These are phyloP conservation scores for Ptiloglossa arizonensis DNA, from an alignment of 1,140 invertebrate species.

Conservation along the genomic window DNA sequence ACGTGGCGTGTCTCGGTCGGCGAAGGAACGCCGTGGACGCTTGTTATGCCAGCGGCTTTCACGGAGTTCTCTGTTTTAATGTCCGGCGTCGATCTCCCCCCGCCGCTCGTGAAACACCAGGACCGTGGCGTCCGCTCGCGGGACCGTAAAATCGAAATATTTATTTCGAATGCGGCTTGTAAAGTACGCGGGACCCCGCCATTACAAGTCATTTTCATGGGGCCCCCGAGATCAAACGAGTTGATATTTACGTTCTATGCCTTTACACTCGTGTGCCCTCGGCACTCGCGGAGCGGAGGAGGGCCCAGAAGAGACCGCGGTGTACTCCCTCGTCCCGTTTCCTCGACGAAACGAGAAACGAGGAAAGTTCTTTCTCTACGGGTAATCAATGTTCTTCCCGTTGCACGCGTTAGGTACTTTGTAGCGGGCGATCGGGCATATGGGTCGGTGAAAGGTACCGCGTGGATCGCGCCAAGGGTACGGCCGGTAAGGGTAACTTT, in stretches of 20 bases:
- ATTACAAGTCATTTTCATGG: slow-evolving; percentile 73
- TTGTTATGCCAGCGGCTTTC: slow-evolving; percentile 41
- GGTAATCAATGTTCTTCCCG: background rate
- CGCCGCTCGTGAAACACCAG: slow-evolving; percentile 54
- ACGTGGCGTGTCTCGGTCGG: background rate
- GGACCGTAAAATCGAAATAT: slow-evolving; percentile 74
- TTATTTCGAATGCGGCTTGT: slow-evolving; percentile 73
- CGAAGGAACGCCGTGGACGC: background rate
- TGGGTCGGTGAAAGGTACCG: too few relatives aligned
- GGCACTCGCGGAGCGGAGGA: background rate
- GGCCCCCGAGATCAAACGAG: slow-evolving; percentile 65
- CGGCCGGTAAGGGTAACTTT: too few relatives aligned
- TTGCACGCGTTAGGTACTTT: background rate
- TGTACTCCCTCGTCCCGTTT: too few relatives aligned
- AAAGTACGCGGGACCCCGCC: slow-evolving; percentile 70
- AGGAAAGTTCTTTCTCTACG: background rate
- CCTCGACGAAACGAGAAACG: background rate
- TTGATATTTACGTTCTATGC: slow-evolving; percentile 70
- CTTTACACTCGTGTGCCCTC: slow-evolving; percentile 56
- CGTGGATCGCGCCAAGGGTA: too few relatives aligned
- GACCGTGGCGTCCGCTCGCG: slow-evolving; percentile 58
- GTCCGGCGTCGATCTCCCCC: slow-evolving; percentile 45
- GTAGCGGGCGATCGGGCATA: too few relatives aligned
- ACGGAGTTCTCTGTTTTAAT: slow-evolving; percentile 60
- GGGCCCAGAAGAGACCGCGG: too few relatives aligned